A percentile compares a stretch with the other conserved stretches of the same genome.
These are phyloP conservation scores for Aphyosemion australe DNA, from an alignment of 2,113 vertebrate genomes.

Conservation along the genomic window DNA sequence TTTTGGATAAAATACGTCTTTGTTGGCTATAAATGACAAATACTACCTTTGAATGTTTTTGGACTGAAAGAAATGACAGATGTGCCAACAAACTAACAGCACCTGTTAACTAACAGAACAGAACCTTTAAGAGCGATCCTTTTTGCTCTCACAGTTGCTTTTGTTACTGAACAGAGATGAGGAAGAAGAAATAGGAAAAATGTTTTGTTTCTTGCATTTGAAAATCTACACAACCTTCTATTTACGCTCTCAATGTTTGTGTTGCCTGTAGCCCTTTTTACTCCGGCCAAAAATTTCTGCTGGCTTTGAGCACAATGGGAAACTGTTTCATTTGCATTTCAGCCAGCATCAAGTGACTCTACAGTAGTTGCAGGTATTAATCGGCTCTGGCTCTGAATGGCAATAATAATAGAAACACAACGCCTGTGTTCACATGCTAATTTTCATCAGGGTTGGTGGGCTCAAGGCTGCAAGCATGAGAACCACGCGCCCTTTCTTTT, in stretches of 20 bases:
- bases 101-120: no score
- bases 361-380: conserved; percentile 1
- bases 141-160: background rate
- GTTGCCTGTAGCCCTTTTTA: background rate
- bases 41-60: no score
- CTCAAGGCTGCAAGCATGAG: background rate
- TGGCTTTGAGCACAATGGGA: background rate
- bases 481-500: background rate
- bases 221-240: background rate
- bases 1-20: no score
- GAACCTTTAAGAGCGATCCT: no score
- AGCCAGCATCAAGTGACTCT: background rate
- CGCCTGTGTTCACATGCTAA: background rate
- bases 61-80: no score
- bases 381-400: background rate
- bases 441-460: background rate
- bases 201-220: background rate
- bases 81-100: no score
- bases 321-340: background rate
- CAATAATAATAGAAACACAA: background rate
- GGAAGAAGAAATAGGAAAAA: background rate
- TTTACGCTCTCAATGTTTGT: background rate
- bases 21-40: no score
- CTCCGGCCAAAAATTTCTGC: no score
- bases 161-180: background rate